These are phyloP conservation scores for Gastrophryne carolinensis DNA, from an alignment of 2,797 vertebrate species.

Conservation along the genomic window DNA sequence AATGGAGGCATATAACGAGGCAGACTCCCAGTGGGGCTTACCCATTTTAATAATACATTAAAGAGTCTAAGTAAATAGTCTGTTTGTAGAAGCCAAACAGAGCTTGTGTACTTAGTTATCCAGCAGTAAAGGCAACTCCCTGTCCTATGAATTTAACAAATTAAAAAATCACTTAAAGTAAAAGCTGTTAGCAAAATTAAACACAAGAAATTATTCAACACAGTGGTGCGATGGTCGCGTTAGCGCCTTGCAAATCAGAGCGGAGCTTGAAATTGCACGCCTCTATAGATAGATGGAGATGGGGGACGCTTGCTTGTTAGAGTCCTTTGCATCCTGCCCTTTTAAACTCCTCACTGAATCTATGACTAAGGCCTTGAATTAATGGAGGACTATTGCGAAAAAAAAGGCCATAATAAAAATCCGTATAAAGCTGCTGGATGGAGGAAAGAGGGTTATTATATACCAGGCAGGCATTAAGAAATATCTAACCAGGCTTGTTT, in stretches of 20 bases:
- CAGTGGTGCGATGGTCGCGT: constrained; percentile 64
- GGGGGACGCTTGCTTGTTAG: no score
- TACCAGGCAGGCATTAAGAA: no score
- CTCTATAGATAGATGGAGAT: no score
- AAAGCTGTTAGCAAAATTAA: constrained; percentile 99
- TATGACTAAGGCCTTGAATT: no score
- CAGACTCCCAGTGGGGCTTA: constrained; percentile 97
- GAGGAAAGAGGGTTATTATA: no score
- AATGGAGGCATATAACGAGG: constrained; percentile 99
- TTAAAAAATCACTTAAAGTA: constrained; percentile 97
- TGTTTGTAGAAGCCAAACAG: constrained; percentile 90
- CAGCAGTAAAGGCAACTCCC: constrained; percentile 90
- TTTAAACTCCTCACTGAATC: no score
- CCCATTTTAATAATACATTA: constrained; percentile 99
- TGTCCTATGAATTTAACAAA: constrained; percentile 91
- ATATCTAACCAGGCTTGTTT: no score
- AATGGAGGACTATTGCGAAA: no score
- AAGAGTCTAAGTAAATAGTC: constrained; percentile 95
- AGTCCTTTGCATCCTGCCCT: no score
- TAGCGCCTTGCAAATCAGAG: constrained; percentile 21
- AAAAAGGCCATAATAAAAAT: no score
- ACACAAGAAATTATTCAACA: constrained; percentile 71
- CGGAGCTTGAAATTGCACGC: constrained; percentile 1
- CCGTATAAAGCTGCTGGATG: no score
- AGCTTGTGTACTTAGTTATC: constrained; percentile 86